Percentiles rank a stretch among this genome's conserved stretches.
These are phyloP conservation scores for Sceloporus tristichus DNA, from an alignment of 2,113 vertebrate species.

Conservation along the genomic window DNA sequence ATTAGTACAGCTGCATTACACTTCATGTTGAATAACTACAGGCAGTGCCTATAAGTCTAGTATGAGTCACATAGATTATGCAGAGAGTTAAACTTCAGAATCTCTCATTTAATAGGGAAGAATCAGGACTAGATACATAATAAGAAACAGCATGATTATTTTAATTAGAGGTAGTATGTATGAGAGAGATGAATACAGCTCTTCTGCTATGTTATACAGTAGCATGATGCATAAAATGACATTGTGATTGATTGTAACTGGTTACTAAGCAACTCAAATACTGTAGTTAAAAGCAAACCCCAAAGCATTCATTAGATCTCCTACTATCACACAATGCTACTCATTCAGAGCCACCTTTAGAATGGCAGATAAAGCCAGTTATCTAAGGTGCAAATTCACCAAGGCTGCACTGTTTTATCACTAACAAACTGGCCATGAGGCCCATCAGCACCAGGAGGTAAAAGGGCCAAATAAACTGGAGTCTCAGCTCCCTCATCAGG, in stretches of 20 bases:
- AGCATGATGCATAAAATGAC: neutral
- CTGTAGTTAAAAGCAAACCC: no score
- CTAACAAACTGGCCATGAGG: conserved; percentile 88
- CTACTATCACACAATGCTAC: neutral
- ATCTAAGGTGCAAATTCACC: conserved; percentile 74
- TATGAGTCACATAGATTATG: neutral
- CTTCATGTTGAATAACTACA: neutral
- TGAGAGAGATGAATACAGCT: no score
- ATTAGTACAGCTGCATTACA: neutral
- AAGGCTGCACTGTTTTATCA: conserved; percentile 81
- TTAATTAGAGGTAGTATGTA: neutral
- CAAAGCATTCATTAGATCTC: neutral
- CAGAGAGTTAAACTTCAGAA: neutral
- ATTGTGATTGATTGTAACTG: no score
- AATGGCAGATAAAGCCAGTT: neutral
- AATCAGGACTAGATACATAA: neutral
- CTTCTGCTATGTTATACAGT: no score
- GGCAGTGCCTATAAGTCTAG: neutral
- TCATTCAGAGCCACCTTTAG: neutral
- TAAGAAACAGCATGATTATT: no score
- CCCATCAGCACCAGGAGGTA: conserved; percentile 78
- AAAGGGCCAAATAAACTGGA: conserved; percentile 88
- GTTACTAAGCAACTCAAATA: neutral
- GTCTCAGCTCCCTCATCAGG: conserved; percentile 91
- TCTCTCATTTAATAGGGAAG: neutral